Conservation (phyloP, 2,888 invertebrate genomes). For the Epinotia brunnichana region DNA sequence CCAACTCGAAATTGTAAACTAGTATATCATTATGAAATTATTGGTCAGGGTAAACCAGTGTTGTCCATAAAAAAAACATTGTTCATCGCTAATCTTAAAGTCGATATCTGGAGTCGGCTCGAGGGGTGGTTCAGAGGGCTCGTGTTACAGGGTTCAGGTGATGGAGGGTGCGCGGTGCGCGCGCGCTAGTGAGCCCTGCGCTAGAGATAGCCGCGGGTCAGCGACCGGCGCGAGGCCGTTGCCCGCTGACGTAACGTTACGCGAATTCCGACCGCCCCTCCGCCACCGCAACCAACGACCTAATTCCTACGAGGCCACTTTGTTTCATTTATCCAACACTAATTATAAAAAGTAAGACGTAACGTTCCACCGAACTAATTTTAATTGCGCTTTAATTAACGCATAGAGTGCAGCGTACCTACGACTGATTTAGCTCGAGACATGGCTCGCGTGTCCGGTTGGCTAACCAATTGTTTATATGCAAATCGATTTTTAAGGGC, state of each 20-base stretch:
- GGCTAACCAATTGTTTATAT: slow-evolving; percentile 22
- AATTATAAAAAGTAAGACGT: slow-evolving; percentile 66
- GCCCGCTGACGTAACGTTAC: slow-evolving; percentile 83
- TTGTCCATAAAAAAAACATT: background rate
- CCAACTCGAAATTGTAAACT: background rate
- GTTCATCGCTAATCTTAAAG: slow-evolving; percentile 4
- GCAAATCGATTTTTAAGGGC: background rate
- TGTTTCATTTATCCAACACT: slow-evolving; percentile 74
- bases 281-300: slow-evolving; percentile 65
- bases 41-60: background rate
- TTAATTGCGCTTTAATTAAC: slow-evolving; percentile 36
- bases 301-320: slow-evolving; percentile 81
- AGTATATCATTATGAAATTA: background rate
- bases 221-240: slow-evolving; percentile 79
- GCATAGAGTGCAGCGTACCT: slow-evolving; percentile 8
- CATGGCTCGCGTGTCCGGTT: slow-evolving; percentile 18
- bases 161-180: slow-evolving; percentile 55
- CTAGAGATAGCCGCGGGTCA: slow-evolving; percentile 81
- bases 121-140: slow-evolving; percentile 17
- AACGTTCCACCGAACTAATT: slow-evolving; percentile 40
- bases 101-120: slow-evolving; percentile 20
- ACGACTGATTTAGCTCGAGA: slow-evolving; percentile 12
- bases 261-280: slow-evolving; percentile 76
- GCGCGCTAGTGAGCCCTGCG: slow-evolving; percentile 64
- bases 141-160: slow-evolving; percentile 19